Evolutionary conservation across 2,113 vertebrate genomes (phyloP).

Genomic region (Oreochromis aureus): DNA sequence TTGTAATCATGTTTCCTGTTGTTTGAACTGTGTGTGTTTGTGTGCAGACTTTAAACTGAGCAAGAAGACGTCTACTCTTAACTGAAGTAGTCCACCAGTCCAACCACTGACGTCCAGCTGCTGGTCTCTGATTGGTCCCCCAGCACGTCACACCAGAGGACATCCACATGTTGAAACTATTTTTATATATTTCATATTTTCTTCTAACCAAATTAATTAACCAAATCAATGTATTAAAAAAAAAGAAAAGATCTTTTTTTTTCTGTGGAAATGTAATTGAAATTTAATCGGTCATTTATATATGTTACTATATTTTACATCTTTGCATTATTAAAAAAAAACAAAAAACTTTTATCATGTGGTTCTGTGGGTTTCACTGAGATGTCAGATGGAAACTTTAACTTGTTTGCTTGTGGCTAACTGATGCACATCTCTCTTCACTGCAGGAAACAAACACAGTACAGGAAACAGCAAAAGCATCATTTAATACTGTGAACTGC

Average conservation of each 20-base stretch:
- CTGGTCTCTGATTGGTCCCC: no score
- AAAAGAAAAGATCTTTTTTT: not conserved
- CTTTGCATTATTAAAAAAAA: not conserved
- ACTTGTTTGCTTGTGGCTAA: no score
- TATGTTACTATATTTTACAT: not conserved
- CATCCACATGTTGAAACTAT: rapidly evolving
- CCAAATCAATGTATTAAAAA: not conserved
- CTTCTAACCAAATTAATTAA: not conserved
- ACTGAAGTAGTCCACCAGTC: not conserved
- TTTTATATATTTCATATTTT: not conserved
- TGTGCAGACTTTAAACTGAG: not conserved
- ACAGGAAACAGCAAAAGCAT: no score
- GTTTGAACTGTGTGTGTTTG: not conserved
- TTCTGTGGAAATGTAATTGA: not conserved
- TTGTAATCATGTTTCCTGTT: not conserved
- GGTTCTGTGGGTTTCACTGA: no score
- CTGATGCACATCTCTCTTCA: no score
- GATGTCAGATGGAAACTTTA: no score
- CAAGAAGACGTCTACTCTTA: not conserved
- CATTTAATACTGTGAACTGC: no score
- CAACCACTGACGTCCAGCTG: rapidly evolving
- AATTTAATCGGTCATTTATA: rapidly evolving
- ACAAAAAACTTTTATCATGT: rapidly evolving
- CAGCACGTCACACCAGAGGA: rapidly evolving
- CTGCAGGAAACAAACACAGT: no score